These are phyloP conservation scores for Gambusia yucatana DNA, from an alignment of 2,797 vertebrate genomes.

Conservation along the genomic window DNA sequence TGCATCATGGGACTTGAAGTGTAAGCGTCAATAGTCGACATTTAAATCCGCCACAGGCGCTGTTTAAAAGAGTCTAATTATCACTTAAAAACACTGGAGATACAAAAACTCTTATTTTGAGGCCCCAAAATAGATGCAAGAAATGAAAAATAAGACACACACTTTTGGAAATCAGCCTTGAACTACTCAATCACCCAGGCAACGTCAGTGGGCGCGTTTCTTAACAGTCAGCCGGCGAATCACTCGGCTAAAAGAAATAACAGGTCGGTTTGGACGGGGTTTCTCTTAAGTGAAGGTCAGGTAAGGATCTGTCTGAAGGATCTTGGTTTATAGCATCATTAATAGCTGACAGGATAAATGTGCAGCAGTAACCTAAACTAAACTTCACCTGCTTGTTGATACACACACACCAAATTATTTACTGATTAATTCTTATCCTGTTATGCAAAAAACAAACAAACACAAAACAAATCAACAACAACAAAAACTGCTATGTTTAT, in stretches of 20 bases:
- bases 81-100: neutral
- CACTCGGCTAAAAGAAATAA: neutral
- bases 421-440: neutral
- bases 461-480: too few species aligned
- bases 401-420: neutral
- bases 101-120: fast-evolving
- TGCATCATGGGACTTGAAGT: constrained; percentile 82
- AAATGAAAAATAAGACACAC: fast-evolving
- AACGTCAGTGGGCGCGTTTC: neutral
- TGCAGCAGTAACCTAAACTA: neutral
- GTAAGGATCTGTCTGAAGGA: neutral
- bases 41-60: neutral
- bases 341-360: neutral
- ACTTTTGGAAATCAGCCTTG: fast-evolving
- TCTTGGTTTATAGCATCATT: neutral
- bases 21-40: fast-evolving
- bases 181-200: constrained; percentile 63
- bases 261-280: neutral
- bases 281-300: neutral
- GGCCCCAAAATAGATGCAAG: fast-evolving
- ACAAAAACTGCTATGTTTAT: neutral
- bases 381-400: neutral
- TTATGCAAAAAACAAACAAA: neutral
- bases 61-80: fast-evolving
- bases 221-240: neutral